These are phyloP conservation scores for Pachyrhynchus sulphureomaculatus DNA, from an alignment of 1,140 invertebrate genomes.

Conservation along the genomic window DNA sequence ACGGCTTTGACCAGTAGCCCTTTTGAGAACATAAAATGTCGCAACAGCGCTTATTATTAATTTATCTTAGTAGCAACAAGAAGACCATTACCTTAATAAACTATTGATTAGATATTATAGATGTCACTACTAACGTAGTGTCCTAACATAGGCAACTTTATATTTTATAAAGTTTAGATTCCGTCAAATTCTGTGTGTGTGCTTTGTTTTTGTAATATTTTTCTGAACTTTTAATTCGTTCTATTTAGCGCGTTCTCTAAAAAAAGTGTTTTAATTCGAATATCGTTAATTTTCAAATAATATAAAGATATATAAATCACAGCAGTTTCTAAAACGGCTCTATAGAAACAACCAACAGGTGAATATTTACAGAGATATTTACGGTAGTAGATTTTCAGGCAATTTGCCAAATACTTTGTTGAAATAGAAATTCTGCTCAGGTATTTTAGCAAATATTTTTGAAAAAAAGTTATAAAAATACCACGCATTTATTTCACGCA, in stretches of 20 bases:
- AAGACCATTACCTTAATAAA: too few relatives aligned
- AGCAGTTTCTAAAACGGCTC: too few relatives aligned
- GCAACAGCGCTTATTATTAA: too few relatives aligned
- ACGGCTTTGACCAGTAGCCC: too few relatives aligned
- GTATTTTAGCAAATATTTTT: not conserved
- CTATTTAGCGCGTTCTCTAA: not conserved
- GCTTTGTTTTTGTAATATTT: not conserved
- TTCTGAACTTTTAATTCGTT: not conserved
- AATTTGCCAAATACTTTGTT: slow-evolving; percentile 3
- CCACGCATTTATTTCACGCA: not conserved
- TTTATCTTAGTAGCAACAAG: too few relatives aligned
- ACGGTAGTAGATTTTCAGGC: not conserved
- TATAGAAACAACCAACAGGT: slow-evolving; percentile 3
- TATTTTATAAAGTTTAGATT: not conserved
- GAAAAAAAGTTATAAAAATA: not conserved
- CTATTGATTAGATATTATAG: too few relatives aligned
- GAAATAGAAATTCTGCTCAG: not conserved
- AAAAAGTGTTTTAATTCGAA: too few relatives aligned
- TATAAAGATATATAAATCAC: too few relatives aligned
- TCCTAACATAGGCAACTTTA: not conserved
- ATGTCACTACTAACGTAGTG: too few relatives aligned
- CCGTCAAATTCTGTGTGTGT: too few relatives aligned
- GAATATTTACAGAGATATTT: slow-evolving; percentile 1
- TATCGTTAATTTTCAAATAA: too few relatives aligned
- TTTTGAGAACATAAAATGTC: too few relatives aligned